Percentiles rank a stretch among this genome's conserved stretches.
Evolutionary conservation across 2,797 vertebrate genomes (phyloP).

Genomic region (Gambusia yucatana): DNA sequence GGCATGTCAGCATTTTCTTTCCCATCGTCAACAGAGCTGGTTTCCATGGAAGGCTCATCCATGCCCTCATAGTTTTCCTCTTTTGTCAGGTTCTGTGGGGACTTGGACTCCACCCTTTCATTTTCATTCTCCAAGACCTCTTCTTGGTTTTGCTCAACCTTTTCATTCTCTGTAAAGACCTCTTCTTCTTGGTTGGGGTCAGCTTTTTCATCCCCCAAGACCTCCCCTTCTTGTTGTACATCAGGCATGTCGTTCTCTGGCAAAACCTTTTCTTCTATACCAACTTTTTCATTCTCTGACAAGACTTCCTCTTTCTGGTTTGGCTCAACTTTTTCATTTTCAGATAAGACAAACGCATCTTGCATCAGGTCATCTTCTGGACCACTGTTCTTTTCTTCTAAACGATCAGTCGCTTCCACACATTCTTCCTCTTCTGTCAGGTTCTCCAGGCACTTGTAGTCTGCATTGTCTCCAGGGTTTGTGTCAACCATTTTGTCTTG

Average conservation of each 20-base stretch:
- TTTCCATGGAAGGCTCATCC: constrained; percentile 31
- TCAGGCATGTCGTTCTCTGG: neutral
- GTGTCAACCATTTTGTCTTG: neutral
- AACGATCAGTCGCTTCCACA: constrained; percentile 33
- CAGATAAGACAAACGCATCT: neutral
- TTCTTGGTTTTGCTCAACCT: neutral
- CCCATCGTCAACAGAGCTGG: constrained; percentile 45
- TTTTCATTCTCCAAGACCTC: neutral
- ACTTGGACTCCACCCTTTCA: neutral
- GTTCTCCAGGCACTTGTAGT: constrained; percentile 42
- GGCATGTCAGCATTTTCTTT: constrained; percentile 41
- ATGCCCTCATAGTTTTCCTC: constrained; percentile 66
- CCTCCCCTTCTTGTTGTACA: neutral
- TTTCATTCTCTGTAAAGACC: neutral
- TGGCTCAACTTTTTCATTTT: neutral
- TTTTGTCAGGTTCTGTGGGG: constrained; percentile 41
- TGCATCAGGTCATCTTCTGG: constrained; percentile 34
- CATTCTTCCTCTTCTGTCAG: constrained; percentile 2
- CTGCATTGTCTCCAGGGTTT: constrained; percentile 7
- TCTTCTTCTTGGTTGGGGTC: neutral
- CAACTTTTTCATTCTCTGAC: neutral
- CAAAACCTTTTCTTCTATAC: neutral
- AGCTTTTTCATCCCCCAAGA: neutral
- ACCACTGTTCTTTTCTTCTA: constrained; percentile 26
- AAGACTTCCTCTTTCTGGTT: neutral